These are phyloP conservation scores for Drosophila oshimai DNA, from an alignment of 1,140 invertebrate species.

Conservation along the genomic window DNA sequence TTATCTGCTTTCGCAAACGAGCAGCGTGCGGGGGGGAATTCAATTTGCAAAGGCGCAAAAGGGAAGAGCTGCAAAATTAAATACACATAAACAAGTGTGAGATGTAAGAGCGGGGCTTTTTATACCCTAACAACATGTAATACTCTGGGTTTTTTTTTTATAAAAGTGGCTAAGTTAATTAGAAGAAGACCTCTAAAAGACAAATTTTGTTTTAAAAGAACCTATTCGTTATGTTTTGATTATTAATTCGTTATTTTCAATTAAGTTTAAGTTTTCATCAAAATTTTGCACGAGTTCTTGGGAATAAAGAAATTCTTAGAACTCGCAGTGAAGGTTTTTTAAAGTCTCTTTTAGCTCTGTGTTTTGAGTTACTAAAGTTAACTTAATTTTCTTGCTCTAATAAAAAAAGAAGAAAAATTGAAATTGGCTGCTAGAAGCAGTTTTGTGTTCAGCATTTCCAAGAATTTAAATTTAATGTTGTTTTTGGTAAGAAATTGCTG, in stretches of 20 bases:
- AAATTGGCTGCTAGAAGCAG: no score
- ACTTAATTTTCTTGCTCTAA: no score
- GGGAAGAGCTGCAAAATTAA: constrained; percentile 6
- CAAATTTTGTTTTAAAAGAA: no score
- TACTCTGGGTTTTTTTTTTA: background rate
- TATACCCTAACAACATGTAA: constrained; percentile 8
- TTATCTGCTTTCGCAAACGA: constrained; percentile 37
- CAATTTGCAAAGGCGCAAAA: constrained; percentile 35
- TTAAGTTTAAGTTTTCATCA: no score
- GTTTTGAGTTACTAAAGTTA: no score
- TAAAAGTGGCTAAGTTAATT: background rate
- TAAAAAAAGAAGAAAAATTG: no score
- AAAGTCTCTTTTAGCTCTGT: background rate
- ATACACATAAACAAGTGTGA: background rate
- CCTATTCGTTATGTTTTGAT: no score
- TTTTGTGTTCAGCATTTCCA: background rate
- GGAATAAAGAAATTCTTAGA: background rate
- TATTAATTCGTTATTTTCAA: no score
- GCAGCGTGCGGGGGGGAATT: no score
- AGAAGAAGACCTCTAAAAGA: no score
- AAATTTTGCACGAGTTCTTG: background rate
- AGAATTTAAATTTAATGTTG: no score
- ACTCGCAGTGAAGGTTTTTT: background rate
- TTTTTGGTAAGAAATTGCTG: background rate
- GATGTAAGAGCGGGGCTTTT: background rate